Percentiles rank a stretch among this genome's conserved stretches.
Conservation (phyloP, 2,797 vertebrate genomes). For the Microctenopoma lineatum region DNA sequence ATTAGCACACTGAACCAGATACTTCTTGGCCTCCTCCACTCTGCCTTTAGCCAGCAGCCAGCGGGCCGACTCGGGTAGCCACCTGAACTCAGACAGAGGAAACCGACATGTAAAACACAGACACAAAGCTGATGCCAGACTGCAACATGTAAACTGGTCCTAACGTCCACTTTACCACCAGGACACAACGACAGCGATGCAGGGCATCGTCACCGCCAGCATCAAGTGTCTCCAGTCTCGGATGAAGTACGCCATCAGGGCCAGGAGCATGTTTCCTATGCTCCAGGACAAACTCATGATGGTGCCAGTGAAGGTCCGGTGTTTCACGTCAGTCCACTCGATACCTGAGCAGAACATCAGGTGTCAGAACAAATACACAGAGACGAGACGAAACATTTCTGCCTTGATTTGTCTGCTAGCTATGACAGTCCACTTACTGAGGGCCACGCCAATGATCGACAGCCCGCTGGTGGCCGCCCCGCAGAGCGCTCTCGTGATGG, state of each 20-base stretch:
- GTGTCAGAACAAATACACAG: too few species aligned
- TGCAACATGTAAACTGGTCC: not conserved
- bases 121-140: not conserved
- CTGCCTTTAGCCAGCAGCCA: constrained; percentile 88
- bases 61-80: constrained; percentile 90
- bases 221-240: constrained; percentile 88
- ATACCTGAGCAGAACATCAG: constrained; percentile 74
- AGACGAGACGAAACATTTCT: not conserved
- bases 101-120: not conserved
- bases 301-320: constrained; percentile 84
- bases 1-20: constrained; percentile 83
- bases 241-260: constrained; percentile 84
- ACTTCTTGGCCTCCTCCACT: constrained; percentile 78
- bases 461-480: constrained; percentile 85
- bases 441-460: constrained; percentile 83
- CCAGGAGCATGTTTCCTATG: constrained; percentile 86
- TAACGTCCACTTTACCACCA: constrained; percentile 83
- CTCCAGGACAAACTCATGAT: constrained; percentile 86
- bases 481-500: constrained; percentile 80
- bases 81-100: constrained; percentile 75
- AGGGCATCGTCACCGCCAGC: constrained; percentile 83
- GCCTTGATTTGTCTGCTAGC: not conserved
- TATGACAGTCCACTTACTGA: constrained; percentile 74
- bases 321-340: constrained; percentile 88
- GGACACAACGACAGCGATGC: constrained; percentile 78